Evolutionary conservation across 1,140 invertebrate genomes (phyloP).

Genomic region (Zaprionus taronus): DNA sequence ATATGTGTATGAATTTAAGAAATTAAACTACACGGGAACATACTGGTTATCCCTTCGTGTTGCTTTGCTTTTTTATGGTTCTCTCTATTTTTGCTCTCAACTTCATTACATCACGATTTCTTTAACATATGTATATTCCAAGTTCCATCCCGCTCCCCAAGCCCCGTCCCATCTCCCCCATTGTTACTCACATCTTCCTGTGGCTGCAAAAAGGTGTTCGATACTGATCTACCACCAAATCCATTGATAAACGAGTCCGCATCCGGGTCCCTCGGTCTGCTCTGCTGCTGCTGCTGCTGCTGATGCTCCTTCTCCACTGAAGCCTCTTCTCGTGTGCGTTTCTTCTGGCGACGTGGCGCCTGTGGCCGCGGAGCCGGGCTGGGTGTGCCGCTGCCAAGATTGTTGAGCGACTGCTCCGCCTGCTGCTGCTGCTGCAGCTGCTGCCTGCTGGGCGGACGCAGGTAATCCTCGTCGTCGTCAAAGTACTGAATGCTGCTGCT

Average conservation of each 20-base stretch:
- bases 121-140: too few relatives aligned
- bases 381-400: conserved; percentile 53
- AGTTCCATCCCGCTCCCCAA: background rate
- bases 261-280: conserved; percentile 77
- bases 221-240: conserved; percentile 83
- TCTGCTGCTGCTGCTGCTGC: background rate
- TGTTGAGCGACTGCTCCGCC: conserved; percentile 58
- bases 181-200: conserved; percentile 74
- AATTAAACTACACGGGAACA: too few relatives aligned
- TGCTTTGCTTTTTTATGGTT: too few relatives aligned
- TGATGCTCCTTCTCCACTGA: conserved; percentile 74
- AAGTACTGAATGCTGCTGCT: conserved; percentile 78
- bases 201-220: conserved; percentile 83
- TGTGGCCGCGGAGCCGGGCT: conserved; percentile 47
- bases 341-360: conserved; percentile 82
- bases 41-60: too few relatives aligned
- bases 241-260: conserved; percentile 85
- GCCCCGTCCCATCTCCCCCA: background rate
- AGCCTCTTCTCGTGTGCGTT: conserved; percentile 78
- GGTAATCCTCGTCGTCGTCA: conserved; percentile 81
- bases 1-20: too few relatives aligned
- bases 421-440: conserved; percentile 44
- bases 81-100: too few relatives aligned
- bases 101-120: too few relatives aligned
- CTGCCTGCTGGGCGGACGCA: conserved; percentile 57